Percentiles rank a stretch among this genome's conserved stretches.
Evolutionary conservation across 2,113 vertebrate species (phyloP).

Genomic region (Sorex fumeus): DNA sequence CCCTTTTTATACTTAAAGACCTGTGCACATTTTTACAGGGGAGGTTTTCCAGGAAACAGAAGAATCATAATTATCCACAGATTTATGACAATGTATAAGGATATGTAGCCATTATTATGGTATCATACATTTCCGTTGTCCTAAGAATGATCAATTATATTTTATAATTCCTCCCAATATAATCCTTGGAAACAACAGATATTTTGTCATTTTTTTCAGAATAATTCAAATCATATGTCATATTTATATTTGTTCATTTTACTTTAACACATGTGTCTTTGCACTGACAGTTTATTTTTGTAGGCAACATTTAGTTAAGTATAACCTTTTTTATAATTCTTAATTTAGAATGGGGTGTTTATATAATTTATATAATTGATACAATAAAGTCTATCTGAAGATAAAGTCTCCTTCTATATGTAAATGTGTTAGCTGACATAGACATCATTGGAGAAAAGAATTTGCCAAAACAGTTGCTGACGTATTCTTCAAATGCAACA

Average conservation of each 20-base stretch:
- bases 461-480: background rate
- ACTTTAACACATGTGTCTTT: background rate
- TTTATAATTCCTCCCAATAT: background rate
- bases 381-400: background rate
- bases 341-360: background rate
- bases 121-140: background rate
- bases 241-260: background rate
- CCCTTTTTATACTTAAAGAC: background rate
- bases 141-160: background rate
- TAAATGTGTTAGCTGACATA: background rate
- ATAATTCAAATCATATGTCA: background rate
- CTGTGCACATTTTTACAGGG: background rate
- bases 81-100: background rate
- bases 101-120: background rate
- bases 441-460: background rate
- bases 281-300: background rate
- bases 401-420: background rate
- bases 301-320: background rate
- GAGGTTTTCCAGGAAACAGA: too few species aligned
- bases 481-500: background rate
- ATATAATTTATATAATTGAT: background rate
- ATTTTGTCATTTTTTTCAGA: background rate
- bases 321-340: background rate
- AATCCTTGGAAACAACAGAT: background rate
- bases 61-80: too few species aligned